These are phyloP conservation scores for Scotopteryx bipunctaria DNA, from an alignment of 2,888 invertebrate species.

Conservation along the genomic window DNA sequence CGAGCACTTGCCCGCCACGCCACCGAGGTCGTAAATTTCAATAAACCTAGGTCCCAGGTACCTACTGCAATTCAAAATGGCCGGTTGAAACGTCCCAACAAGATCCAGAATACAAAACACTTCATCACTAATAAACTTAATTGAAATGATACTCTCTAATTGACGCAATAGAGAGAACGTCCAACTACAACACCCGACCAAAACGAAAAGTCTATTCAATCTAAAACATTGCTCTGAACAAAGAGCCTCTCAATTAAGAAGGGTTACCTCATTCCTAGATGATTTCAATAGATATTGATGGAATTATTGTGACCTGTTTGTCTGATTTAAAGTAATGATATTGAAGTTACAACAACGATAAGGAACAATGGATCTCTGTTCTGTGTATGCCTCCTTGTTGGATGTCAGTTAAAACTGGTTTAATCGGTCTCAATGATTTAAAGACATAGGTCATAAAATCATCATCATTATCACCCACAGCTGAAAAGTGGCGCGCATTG, in stretches of 20 bases:
- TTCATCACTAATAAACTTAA: constrained; percentile 62
- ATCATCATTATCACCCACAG: no score
- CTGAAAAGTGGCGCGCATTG: no score
- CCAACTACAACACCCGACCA: constrained; percentile 23
- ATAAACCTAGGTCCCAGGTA: no score
- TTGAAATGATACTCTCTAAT: constrained; percentile 71
- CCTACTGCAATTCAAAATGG: no score
- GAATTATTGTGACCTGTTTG: constrained; percentile 33
- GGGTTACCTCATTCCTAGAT: constrained; percentile 38
- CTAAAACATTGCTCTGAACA: not conserved
- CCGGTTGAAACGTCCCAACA: constrained; percentile 3
- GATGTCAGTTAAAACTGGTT: constrained; percentile 1
- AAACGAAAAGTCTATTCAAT: not conserved
- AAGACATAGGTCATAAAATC: not conserved
- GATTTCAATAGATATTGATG: constrained; percentile 46
- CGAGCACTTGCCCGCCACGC: no score
- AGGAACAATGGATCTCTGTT: constrained; percentile 13
- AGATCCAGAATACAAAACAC: constrained; percentile 26
- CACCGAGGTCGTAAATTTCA: no score
- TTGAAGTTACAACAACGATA: constrained; percentile 13
- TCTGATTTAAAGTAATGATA: constrained; percentile 27
- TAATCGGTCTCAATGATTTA: not conserved
- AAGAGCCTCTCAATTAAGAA: constrained; percentile 29
- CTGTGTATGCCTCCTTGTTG: constrained; percentile 18
- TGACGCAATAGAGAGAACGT: constrained; percentile 57